phyloP scores from a whole-genome alignment of 2,113 vertebrate species.

The Chloebia gouldiae region DNA sequence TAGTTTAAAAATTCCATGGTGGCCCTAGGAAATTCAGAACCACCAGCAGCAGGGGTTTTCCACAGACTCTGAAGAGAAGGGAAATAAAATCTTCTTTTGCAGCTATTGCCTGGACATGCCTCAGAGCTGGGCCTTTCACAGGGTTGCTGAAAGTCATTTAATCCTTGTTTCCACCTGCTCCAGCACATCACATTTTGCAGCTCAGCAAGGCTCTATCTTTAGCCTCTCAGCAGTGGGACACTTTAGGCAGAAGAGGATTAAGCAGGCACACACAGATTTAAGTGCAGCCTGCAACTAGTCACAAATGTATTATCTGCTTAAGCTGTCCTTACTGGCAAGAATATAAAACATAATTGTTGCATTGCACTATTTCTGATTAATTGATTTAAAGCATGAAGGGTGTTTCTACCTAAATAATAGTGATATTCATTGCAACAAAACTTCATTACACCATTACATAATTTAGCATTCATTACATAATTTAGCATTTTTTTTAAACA shows the following conservation, averaged over 20 bases:
- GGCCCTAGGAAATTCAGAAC: neutral
- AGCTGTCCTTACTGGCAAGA: neutral
- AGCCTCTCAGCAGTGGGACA: neutral
- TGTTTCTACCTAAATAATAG: conserved; percentile 38
- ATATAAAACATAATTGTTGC: neutral
- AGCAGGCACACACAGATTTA: neutral
- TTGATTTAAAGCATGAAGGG: conserved; percentile 29
- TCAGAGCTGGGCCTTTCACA: neutral
- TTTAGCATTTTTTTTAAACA: conserved; percentile 32
- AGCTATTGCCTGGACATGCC: neutral
- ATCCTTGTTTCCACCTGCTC: conserved; percentile 7
- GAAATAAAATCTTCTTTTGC: neutral
- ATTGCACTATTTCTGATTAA: conserved; percentile 3
- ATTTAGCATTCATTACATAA: neutral
- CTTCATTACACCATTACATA: neutral
- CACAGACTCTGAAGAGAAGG: neutral
- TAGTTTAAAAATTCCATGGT: neutral
- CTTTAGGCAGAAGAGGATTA: conserved; percentile 24
- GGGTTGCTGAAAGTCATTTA: neutral
- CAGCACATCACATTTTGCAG: neutral
- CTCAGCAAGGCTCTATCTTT: conserved; percentile 12
- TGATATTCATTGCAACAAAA: neutral
- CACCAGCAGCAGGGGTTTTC: neutral
- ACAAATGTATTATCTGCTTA: neutral
- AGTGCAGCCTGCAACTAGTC: neutral